Conservation (phyloP, 2,797 vertebrate genomes). For the Pseudomugil gertrudae region DNA sequence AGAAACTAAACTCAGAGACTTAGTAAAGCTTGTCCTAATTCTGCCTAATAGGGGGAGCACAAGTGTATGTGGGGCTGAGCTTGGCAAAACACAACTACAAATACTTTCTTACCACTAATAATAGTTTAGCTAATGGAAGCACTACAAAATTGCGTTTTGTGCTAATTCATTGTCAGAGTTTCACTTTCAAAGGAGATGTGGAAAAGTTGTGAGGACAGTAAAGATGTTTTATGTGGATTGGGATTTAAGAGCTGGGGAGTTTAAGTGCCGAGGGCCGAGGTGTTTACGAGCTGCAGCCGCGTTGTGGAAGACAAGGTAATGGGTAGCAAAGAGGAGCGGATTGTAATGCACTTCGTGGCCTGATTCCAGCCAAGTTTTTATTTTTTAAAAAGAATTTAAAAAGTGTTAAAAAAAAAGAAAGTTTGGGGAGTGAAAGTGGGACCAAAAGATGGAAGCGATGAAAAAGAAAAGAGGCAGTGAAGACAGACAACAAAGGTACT, state of each 20-base stretch:
- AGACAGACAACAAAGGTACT: conserved; percentile 60
- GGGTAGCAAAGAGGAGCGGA: conserved; percentile 56
- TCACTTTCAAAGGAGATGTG: conserved; percentile 42
- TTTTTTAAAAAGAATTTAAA: conserved; percentile 66
- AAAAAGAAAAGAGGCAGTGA: conserved; percentile 32
- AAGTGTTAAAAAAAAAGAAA: conserved; percentile 45
- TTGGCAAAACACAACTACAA: background rate
- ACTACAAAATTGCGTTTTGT: conserved; percentile 8
- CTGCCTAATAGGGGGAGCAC: background rate
- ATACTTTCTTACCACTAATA: conserved; percentile 2
- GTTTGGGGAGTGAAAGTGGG: conserved; percentile 49
- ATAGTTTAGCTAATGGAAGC: conserved; percentile 1
- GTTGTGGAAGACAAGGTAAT: conserved; percentile 74
- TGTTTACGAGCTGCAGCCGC: conserved; percentile 66
- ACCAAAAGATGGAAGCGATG: conserved; percentile 21
- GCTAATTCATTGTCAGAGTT: conserved; percentile 35
- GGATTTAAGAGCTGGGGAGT: conserved; percentile 64
- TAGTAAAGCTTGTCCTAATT: background rate
- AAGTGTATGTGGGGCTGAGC: background rate
- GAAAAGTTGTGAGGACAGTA: conserved; percentile 53
- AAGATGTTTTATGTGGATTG: conserved; percentile 61
- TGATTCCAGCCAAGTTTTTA: conserved; percentile 62
- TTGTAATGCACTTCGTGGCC: conserved; percentile 79
- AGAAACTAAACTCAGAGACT: background rate
- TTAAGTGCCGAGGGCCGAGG: conserved; percentile 57